These are phyloP conservation scores for Ophthalmolycus amberensis DNA, from an alignment of 2,113 vertebrate species.

Conservation along the genomic window DNA sequence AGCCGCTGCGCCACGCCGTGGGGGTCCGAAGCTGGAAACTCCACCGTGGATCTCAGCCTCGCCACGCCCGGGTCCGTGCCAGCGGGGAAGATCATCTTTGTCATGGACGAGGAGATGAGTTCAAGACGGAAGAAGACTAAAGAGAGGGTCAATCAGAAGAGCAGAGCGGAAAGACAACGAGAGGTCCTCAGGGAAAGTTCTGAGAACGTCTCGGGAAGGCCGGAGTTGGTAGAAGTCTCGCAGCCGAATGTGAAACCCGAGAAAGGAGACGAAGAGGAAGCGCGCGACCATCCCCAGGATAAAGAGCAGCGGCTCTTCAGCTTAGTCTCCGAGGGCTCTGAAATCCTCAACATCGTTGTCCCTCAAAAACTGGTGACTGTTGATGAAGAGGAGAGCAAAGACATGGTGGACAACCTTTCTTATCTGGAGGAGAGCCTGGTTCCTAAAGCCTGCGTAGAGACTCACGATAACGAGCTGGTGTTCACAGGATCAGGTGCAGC, in stretches of 20 bases:
- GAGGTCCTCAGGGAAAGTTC: conserved; percentile 36
- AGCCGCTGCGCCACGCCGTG: conserved; percentile 89
- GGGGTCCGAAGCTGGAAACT: conserved; percentile 86
- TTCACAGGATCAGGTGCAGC: background rate
- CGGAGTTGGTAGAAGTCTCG: conserved; percentile 78
- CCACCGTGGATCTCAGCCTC: conserved; percentile 81
- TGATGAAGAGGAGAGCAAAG: conserved; percentile 91
- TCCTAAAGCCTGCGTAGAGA: conserved; percentile 70
- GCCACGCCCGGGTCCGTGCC: conserved; percentile 74
- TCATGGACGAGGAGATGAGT: conserved; percentile 90
- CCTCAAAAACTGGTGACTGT: conserved; percentile 85
- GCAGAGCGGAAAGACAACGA: conserved; percentile 32
- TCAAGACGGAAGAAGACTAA: conserved; percentile 78
- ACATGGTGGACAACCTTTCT: conserved; percentile 89
- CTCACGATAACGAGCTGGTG: conserved; percentile 44
- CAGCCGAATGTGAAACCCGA: conserved; percentile 72
- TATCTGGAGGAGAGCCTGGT: conserved; percentile 86
- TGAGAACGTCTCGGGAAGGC: conserved; percentile 65
- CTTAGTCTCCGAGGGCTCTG: conserved; percentile 92
- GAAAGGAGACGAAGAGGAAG: conserved; percentile 47
- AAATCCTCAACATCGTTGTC: conserved; percentile 93
- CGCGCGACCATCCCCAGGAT: conserved; percentile 50
- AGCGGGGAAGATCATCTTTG: conserved; percentile 89
- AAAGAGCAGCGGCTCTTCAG: conserved; percentile 87
- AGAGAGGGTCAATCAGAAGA: conserved; percentile 68